phyloP scores from a whole-genome alignment of 2,797 vertebrate genomes.

The Denticeps clupeoides region DNA sequence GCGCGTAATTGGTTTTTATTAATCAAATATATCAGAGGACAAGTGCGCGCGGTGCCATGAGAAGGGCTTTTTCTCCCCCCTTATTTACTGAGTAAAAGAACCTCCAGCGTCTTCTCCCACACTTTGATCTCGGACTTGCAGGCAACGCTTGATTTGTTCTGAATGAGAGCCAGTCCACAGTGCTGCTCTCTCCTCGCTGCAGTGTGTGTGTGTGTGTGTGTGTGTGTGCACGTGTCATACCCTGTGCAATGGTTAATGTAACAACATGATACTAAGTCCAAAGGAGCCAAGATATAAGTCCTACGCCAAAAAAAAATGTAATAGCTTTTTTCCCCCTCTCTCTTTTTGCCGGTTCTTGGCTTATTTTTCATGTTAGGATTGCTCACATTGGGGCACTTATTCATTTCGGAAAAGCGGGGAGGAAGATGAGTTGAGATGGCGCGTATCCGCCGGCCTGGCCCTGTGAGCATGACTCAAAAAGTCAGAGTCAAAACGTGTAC shows the following conservation, averaged over 20 bases:
- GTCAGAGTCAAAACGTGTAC: too few species aligned
- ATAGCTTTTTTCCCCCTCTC: constrained; percentile 4
- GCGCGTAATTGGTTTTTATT: constrained; percentile 26
- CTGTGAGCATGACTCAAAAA: too few species aligned
- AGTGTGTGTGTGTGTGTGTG: too few species aligned
- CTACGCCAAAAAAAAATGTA: constrained; percentile 4
- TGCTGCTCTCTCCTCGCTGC: not conserved
- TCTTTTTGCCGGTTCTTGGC: too few species aligned
- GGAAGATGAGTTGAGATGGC: too few species aligned
- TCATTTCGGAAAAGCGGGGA: too few species aligned
- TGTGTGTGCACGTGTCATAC: too few species aligned
- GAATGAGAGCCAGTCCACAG: constrained; percentile 17
- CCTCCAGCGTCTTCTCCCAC: constrained; percentile 13
- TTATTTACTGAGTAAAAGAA: constrained; percentile 24
- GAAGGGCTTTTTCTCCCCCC: too few species aligned
- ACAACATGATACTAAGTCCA: constrained; percentile 6
- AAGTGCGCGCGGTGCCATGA: constrained; percentile 14
- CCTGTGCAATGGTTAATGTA: not conserved
- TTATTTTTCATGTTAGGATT: too few species aligned
- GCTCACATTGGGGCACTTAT: too few species aligned
- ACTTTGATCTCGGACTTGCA: constrained; percentile 31
- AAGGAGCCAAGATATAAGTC: constrained; percentile 8
- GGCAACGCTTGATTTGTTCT: constrained; percentile 22
- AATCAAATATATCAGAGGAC: constrained; percentile 27
- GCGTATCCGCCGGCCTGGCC: too few species aligned